Conservation (phyloP, 1,140 invertebrate genomes). For the Drosophila erecta region DNA sequence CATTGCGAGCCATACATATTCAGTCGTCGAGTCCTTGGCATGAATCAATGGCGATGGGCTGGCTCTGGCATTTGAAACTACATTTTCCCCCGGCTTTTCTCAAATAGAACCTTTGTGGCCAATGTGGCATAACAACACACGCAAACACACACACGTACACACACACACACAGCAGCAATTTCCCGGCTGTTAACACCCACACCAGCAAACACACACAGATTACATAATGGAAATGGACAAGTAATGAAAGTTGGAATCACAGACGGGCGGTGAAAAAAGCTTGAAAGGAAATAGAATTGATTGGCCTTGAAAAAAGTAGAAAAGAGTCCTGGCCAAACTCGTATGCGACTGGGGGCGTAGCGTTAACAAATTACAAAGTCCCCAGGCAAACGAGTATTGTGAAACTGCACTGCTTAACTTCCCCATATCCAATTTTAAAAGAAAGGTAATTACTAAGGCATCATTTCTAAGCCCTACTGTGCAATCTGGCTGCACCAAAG, state of each 20-base stretch:
- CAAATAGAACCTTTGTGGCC: conserved; percentile 39
- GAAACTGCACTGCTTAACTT: conserved; percentile 4
- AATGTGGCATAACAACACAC: conserved; percentile 35
- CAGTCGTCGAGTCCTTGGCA: conserved; percentile 48
- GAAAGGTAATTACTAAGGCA: conserved; percentile 7
- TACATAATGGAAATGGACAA: conserved; percentile 54
- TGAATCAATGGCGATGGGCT: conserved; percentile 65
- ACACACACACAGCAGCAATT: conserved; percentile 13
- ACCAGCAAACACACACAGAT: conserved; percentile 18
- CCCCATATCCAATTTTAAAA: no score
- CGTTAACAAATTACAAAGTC: conserved; percentile 8
- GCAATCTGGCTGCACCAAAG: background rate
- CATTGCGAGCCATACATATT: conserved; percentile 50
- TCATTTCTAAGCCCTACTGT: background rate
- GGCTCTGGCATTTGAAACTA: conserved; percentile 53
- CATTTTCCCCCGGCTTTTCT: conserved; percentile 20
- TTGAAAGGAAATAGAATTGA: conserved; percentile 46
- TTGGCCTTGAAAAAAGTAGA: conserved; percentile 46
- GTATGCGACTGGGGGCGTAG: no score
- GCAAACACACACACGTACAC: conserved; percentile 10
- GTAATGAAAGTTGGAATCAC: conserved; percentile 63
- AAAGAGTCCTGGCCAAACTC: background rate
- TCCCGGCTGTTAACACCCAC: conserved; percentile 38
- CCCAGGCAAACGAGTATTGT: background rate
- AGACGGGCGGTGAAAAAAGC: conserved; percentile 10